phyloP scores from a whole-genome alignment of 2,797 vertebrate species.

The Acipenser ruthenus region DNA sequence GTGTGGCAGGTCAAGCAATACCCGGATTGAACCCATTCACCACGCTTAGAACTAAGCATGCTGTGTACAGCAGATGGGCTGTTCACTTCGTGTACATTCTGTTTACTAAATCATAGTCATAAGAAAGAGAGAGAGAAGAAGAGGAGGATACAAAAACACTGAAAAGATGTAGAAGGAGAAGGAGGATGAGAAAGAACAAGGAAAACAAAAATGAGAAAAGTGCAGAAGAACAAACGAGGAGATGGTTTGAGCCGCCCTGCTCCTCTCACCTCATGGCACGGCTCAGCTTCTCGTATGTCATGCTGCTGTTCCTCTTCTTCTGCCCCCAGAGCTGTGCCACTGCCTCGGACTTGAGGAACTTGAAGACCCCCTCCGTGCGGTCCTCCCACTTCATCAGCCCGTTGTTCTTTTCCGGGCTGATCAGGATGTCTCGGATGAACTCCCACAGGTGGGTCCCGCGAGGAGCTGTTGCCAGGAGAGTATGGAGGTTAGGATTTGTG shows the following conservation, averaged over 20 bases:
- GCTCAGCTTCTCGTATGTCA: constrained; percentile 96
- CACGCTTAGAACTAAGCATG: background rate
- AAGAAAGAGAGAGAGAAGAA: background rate
- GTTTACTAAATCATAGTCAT: too few species aligned
- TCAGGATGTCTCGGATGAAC: constrained; percentile 90
- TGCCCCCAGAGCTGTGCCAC: constrained; percentile 97
- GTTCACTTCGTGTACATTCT: too few species aligned
- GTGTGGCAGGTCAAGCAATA: too few species aligned
- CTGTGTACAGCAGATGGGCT: background rate
- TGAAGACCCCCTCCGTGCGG: constrained; percentile 81
- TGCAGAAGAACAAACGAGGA: background rate
- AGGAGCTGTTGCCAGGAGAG: constrained; percentile 61
- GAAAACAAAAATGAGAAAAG: too few species aligned
- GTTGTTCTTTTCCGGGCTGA: constrained; percentile 81
- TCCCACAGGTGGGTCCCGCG: constrained; percentile 93
- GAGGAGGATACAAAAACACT: background rate
- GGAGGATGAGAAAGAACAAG: background rate
- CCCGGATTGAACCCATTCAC: too few species aligned
- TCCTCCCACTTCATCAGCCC: constrained; percentile 97
- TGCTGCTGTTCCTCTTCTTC: constrained; percentile 95
- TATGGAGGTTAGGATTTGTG: too few species aligned
- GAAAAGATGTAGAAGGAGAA: background rate
- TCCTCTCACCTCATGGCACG: constrained; percentile 83
- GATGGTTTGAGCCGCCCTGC: background rate
- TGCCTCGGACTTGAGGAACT: constrained; percentile 90